A percentile compares a stretch with the other conserved stretches of the same genome.
Conservation (phyloP, 2,113 vertebrate genomes). For the Bubo scandiacus region DNA sequence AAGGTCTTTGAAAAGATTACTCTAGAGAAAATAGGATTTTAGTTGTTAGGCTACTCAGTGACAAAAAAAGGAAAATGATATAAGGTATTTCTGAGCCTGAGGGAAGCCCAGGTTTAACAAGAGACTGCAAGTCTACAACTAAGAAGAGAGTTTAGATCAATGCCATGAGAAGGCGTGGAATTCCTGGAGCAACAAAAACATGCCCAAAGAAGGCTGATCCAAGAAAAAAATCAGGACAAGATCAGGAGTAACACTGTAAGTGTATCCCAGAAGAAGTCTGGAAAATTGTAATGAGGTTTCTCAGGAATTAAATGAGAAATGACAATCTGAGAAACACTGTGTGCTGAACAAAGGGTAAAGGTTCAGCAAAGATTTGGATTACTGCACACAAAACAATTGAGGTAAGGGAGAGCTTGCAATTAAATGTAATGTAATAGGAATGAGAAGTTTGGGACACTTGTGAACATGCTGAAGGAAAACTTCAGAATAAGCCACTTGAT, state of each 20-base stretch:
- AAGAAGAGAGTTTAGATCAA: not conserved
- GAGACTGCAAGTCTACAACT: not conserved
- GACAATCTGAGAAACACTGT: not conserved
- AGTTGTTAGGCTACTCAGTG: not conserved
- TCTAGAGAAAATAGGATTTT: not conserved
- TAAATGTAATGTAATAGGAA: not conserved
- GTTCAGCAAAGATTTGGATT: not conserved
- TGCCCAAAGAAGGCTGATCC: not conserved
- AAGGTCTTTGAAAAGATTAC: not conserved
- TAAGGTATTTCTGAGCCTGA: not conserved
- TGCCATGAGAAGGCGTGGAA: not conserved
- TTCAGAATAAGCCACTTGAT: not conserved
- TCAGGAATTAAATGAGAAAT: not conserved
- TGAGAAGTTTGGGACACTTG: not conserved
- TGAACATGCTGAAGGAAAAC: not conserved
- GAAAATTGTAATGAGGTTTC: not conserved
- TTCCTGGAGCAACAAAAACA: not conserved
- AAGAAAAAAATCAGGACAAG: not conserved
- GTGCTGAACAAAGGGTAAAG: not conserved
- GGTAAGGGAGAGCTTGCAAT: not conserved
- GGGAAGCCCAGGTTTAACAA: not conserved
- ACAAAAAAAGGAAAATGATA: not conserved
- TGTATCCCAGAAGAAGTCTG: not conserved
- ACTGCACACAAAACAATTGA: not conserved
- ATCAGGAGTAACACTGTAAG: not conserved